These are phyloP conservation scores for Atethmia centrago DNA, from an alignment of 2,888 invertebrate genomes.

Conservation along the genomic window DNA sequence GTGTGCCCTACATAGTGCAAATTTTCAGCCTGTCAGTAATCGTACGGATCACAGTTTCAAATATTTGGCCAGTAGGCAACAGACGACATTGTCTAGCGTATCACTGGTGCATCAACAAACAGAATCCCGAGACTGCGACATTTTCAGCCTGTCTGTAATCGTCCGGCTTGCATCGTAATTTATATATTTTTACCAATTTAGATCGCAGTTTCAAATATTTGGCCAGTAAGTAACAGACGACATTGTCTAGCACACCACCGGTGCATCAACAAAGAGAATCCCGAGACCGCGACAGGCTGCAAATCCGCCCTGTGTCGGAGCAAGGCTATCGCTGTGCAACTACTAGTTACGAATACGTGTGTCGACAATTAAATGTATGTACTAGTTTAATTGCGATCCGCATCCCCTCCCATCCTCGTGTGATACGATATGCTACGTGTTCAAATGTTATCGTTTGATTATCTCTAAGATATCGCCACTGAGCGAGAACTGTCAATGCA, in stretches of 20 bases:
- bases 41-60: not conserved
- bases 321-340: conserved; percentile 58
- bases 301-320: conserved; percentile 46
- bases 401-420: conserved; percentile 81
- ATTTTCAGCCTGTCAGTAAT: conserved; percentile 62
- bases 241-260: conserved; percentile 30
- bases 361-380: conserved; percentile 76
- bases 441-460: conserved; percentile 78
- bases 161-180: conserved; percentile 47
- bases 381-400: conserved; percentile 72
- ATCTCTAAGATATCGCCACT: conserved; percentile 70
- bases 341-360: conserved; percentile 74
- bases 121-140: conserved; percentile 52
- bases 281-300: conserved; percentile 58
- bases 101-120: conserved; percentile 44
- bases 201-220: conserved; percentile 32
- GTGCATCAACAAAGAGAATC: conserved; percentile 46
- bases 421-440: conserved; percentile 85
- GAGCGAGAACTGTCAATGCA: conserved; percentile 72
- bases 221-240: conserved; percentile 19
- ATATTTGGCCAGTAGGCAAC: too few species aligned
- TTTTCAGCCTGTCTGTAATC: too few species aligned
- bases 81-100: conserved; percentile 23
- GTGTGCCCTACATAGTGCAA: conserved; percentile 65
- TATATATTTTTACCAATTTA: conserved; percentile 56